Percentiles rank a stretch among this genome's conserved stretches.
Conservation (phyloP, 2,113 vertebrate species). For the Cynocephalus volans region DNA sequence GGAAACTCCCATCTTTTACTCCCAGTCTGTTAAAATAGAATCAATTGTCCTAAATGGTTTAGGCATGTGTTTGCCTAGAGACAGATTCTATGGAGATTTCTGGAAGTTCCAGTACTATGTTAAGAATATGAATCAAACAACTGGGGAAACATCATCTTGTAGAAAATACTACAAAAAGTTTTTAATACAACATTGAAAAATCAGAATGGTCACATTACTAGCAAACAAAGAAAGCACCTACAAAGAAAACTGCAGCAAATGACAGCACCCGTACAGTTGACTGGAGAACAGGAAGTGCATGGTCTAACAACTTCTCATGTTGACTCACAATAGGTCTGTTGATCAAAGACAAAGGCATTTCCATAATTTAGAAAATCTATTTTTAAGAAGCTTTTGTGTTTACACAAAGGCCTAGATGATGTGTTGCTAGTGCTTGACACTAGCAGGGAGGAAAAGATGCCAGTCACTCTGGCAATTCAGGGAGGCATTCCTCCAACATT, state of each 20-base stretch:
- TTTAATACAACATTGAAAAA: neutral
- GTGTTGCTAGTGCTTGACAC: neutral
- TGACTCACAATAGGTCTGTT: neutral
- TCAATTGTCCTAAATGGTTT: conserved; percentile 35
- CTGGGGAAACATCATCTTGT: neutral
- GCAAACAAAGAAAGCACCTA: conserved; percentile 19
- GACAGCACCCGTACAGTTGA: neutral
- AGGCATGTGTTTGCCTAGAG: neutral
- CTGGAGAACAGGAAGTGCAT: conserved; percentile 14
- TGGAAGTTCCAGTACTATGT: neutral
- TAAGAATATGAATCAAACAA: conserved; percentile 26
- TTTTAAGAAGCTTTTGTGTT: conserved; percentile 49
- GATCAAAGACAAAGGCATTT: conserved; percentile 31
- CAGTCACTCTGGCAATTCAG: neutral
- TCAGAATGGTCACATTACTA: neutral
- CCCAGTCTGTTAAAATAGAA: conserved; percentile 7
- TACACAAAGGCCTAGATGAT: conserved; percentile 15
- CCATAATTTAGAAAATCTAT: conserved; percentile 35
- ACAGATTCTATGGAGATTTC: neutral
- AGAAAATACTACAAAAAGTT: neutral
- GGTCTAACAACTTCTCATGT: neutral
- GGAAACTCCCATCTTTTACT: too few species aligned
- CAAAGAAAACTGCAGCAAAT: neutral
- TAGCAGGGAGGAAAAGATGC: neutral
- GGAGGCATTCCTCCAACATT: neutral